Base-by-base conservation (phyloP, 2,797 vertebrate genomes). In the Momotus momota region DNA sequence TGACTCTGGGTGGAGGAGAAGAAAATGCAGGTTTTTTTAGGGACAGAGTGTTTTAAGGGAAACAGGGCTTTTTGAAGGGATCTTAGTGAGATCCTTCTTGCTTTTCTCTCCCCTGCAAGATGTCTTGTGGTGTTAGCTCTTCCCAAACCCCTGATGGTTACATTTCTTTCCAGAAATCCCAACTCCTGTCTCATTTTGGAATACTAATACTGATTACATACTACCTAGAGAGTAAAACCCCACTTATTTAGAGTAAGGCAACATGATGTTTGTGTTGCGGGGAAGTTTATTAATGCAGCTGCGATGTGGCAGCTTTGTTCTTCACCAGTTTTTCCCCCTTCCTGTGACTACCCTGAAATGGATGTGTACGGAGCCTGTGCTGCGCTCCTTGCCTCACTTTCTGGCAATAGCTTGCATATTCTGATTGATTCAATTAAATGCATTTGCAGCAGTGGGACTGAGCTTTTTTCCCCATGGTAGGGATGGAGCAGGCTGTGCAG, bases 91-190 rank as follows among this genome's bases (percentile, higher is more conserved):
- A 62, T 51, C 54, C 33, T 46, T 54, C 60, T 73, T 92, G 11
- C 31, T 75, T 90, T 84, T 74, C 45, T 71, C 25, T 75, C 23
- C 23, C 13, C 10, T 75, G 8, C 17, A 49, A 26, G 52, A 38
- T 78, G 29, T 48, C 45, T 84, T 16, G 2, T 26, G 52, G 20
- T 78, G 45, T 40, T 81, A 58, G 43, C 45, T 83, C 70, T 93
- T 49, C 45, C 20, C 33, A 66, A 83, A 65, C 13, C 46, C 5
- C 3, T 43, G 5, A 51, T 75, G 23, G 26, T 51, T 69, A n/a
- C 8, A 31, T 84, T 86, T 90, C 27, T 90, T 93, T 88, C 57
- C 45, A 45, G 43, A 86, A 92, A 35, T 81, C 14, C 25, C 60
- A 82, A 18, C 13, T 3, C 31, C 8, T 41, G 7, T 85, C 29